phyloP scores from a whole-genome alignment of 1,140 invertebrate species.

The Leptopilina boulardi region DNA sequence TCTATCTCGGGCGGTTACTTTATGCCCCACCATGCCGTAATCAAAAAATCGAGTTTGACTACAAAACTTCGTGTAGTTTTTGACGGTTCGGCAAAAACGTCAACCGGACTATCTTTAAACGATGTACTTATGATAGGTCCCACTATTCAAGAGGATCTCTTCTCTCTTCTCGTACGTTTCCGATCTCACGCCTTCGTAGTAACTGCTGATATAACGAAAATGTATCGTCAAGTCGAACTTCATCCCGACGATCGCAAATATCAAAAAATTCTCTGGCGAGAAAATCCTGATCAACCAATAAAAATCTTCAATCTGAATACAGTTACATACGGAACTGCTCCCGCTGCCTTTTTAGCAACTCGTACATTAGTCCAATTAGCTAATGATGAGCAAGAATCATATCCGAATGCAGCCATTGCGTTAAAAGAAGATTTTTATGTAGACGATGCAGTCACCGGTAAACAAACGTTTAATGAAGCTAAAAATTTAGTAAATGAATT shows the following conservation, averaged over 20 bases:
- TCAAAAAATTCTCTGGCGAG: conserved; percentile 51
- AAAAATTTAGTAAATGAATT: conserved; percentile 51
- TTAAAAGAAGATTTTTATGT: conserved; percentile 66
- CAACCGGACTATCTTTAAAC: conserved; percentile 49
- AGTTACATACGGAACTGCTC: too few relatives aligned
- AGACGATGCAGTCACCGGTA: conserved; percentile 71
- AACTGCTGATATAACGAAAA: conserved; percentile 68
- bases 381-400: too few relatives aligned
- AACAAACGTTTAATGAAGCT: conserved; percentile 55
- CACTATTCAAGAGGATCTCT: neutral
- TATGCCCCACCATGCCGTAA: too few relatives aligned
- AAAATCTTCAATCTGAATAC: too few relatives aligned
- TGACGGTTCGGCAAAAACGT: too few relatives aligned
- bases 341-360: too few relatives aligned
- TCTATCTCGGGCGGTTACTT: conserved; percentile 6
- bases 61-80: too few relatives aligned
- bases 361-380: too few relatives aligned
- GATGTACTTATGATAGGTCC: conserved; percentile 50
- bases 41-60: too few relatives aligned
- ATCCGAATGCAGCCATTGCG: conserved; percentile 49
- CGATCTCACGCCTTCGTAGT: conserved; percentile 55
- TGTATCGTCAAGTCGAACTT: conserved; percentile 67
- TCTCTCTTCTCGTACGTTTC: conserved; percentile 47
- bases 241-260: conserved; percentile 54
- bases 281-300: neutral